Conservation (phyloP, 2,888 invertebrate species). For the Chloromyia formosa region DNA sequence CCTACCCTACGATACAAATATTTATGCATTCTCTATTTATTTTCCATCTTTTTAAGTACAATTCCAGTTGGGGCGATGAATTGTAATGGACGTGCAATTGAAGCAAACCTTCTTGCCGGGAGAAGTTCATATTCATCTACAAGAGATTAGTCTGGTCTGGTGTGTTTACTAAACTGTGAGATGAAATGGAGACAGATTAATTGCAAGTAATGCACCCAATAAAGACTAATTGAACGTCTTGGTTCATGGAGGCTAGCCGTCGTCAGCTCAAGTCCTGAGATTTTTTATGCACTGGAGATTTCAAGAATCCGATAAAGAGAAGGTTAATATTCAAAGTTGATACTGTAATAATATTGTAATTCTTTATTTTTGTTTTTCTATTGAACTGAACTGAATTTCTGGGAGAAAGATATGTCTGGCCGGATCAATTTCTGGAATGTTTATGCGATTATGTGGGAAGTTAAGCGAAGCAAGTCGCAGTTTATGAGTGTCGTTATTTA, state of each 20-base stretch:
- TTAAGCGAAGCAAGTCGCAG: neutral
- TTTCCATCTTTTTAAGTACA: neutral
- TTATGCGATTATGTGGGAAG: slow-evolving; percentile 1
- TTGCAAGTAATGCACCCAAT: slow-evolving; percentile 24
- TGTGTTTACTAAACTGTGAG: neutral
- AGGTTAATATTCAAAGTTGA: no score
- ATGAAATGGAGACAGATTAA: neutral
- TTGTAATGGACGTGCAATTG: neutral
- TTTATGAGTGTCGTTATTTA: no score
- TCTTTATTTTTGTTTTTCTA: neutral
- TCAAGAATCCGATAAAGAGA: no score
- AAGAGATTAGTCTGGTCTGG: slow-evolving; percentile 1
- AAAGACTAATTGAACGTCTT: slow-evolving; percentile 35
- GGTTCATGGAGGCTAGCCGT: neutral
- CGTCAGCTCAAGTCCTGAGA: neutral
- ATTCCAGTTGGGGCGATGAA: neutral
- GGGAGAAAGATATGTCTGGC: neutral
- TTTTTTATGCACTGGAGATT: neutral
- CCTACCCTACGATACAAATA: neutral
- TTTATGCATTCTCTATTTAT: neutral
- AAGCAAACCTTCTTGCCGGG: neutral
- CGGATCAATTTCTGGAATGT: neutral
- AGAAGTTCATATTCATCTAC: neutral
- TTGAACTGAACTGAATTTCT: neutral
- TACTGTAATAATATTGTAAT: neutral